Evolutionary conservation across 2,113 vertebrate species (phyloP), one percentile per base, ranked within the genome.

Genomic region (Cololabis saira): DNA sequence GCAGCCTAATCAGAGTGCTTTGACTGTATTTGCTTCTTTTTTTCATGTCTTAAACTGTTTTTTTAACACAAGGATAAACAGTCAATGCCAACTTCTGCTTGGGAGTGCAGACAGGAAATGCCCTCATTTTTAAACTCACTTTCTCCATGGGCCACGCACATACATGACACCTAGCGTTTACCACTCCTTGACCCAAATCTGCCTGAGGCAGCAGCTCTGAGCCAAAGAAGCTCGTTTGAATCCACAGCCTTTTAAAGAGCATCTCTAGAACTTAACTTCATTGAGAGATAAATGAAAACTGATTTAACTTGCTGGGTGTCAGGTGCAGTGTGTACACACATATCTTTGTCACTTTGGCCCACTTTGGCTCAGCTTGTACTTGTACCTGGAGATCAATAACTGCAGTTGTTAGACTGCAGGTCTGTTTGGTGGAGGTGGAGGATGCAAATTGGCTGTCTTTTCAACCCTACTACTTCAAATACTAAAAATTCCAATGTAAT

Each of bases 171-270:
- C 37, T 1, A 73, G 72, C 59, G 17, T 43, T 86, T 80, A 69
- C 69, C 80, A 63, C 73, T 17, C 66, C 80, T 85, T 86, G 83
- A 86, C 87, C 81, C 69, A 64, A 82, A 85, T 86, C 83, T 78
- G 80, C 85, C 83, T 8, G 68, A 64, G 74, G 78, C 71, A 65
- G 56, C 67, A 76, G 59, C 78, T 62, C 33, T 0, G 18, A 77
- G 76, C 44, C 58, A 61, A 54, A n/a, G 17, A 48, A 22, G 33
- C 54, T 42, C 63, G 55, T 59, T 80, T 47, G 27, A 61, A 78
- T 54, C 71, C 56, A 53, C 58, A 52, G 33, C 3, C 27, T 68
- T 12, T 45, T 16, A 67, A 61, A 27, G 22, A 51, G 41, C 21
- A 76, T 52, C 24, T 40, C 68, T 61, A 12, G 37, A 43, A 37